Evolutionary conservation across 2,113 vertebrate species (phyloP), one percentile per base, ranked within the genome.

Genomic region (Deroptyus accipitrinus): DNA sequence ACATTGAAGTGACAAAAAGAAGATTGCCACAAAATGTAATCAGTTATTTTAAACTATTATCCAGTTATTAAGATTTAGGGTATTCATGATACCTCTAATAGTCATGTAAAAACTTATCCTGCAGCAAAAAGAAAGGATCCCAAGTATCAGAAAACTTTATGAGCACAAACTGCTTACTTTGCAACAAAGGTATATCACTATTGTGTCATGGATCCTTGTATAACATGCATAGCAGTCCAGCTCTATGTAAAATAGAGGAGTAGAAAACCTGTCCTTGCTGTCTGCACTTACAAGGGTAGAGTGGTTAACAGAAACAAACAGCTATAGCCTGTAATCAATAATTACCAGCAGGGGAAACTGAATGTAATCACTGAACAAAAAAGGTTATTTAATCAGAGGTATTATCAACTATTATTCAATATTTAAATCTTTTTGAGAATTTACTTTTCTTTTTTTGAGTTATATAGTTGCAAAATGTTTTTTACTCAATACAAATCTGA

Each of bases 281-380:
- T 91, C 95, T 95, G 68, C 62, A 62, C 35, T 79, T 57, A 52
- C 48, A 92, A 94, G 88, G 88, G 31, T 88, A 94, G n/a, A 66
- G 52, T 62, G 68, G 86, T 93, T 88, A 94, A 44, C 79, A 83
- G 90, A 90, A 92, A 90, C 77, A 95, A 96, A 88, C 75, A 24
- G 69, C 67, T 92, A 61, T 80, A 92, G 82, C 73, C 90, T 79
- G 73, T 92, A 92, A 96, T 93, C 95, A 94, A 82, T 94, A 93
- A 88, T 88, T 86, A 79, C 83, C 69, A 92, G 57, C 88, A 76
- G 52, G 59, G 88, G 52, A 93, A 96, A 88, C 64, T 44, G 55
- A 95, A 92, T 83, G 55, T 70, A 94, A 96, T 90, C 92, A 92
- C 83, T 57, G 62, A 86, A 91, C 66, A 88, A 89, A 96, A 96